Percentiles rank a stretch among this genome's conserved stretches.
Evolutionary conservation across 2,113 vertebrate species (phyloP).

Genomic region (Narcine bancroftii): DNA sequence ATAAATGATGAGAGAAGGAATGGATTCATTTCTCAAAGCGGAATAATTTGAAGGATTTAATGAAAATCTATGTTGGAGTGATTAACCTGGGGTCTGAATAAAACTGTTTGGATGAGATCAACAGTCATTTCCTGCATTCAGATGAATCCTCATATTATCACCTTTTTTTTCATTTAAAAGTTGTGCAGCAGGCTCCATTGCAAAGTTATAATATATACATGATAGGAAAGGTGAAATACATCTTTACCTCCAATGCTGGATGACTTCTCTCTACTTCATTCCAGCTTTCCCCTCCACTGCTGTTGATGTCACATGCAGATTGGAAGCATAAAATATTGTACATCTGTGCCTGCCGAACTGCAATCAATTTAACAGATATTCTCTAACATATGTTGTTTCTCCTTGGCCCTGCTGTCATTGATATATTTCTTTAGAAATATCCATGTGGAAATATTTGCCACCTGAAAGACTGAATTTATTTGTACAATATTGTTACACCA

Average conservation of each 20-base stretch:
- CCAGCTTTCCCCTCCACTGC: background rate
- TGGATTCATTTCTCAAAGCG: background rate
- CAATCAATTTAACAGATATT: slow-evolving; percentile 8
- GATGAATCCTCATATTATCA: background rate
- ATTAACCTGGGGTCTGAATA: background rate
- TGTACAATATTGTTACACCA: background rate
- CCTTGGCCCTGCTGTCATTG: background rate
- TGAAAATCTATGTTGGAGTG: background rate
- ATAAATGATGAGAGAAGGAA: background rate
- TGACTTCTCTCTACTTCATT: background rate
- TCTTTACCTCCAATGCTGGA: background rate
- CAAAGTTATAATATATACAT: background rate
- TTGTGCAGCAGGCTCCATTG: background rate
- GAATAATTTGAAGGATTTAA: background rate
- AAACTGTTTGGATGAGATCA: background rate
- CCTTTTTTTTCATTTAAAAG: background rate
- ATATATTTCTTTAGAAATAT: background rate
- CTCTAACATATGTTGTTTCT: background rate
- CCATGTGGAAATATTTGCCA: background rate
- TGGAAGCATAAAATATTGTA: background rate
- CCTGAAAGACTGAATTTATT: slow-evolving; percentile 8
- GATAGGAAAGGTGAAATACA: background rate
- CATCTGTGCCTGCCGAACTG: background rate
- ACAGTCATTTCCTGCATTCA: background rate
- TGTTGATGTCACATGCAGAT: background rate